Percentiles rank a stretch among this genome's conserved stretches.
phyloP scores from a whole-genome alignment of 2,888 invertebrate genomes.

The Drosophila stalkeri region DNA sequence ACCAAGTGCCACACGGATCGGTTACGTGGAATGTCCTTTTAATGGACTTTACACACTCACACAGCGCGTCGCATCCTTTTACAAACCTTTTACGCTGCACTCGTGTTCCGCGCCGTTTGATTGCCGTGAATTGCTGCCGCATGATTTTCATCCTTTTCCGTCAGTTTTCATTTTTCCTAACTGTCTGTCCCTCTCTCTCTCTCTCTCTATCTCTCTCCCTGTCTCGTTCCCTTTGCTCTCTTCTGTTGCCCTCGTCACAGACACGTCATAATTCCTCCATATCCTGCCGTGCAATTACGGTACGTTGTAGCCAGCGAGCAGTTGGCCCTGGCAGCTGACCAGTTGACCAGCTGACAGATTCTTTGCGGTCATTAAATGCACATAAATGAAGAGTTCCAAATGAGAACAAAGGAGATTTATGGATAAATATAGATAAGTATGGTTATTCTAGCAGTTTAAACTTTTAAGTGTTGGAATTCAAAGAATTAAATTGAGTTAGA shows the following conservation, averaged over 20 bases:
- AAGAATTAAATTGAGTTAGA: background rate
- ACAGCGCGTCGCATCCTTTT: slow-evolving; percentile 69
- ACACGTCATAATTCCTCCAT: slow-evolving; percentile 58
- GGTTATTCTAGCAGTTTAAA: background rate
- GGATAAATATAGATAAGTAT: background rate
- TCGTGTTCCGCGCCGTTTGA: slow-evolving; percentile 77
- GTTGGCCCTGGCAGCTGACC: slow-evolving; percentile 55
- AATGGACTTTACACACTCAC: slow-evolving; percentile 75
- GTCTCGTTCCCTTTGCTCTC: background rate
- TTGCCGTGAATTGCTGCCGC: slow-evolving; percentile 80
- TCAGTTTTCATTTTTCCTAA: slow-evolving; percentile 21
- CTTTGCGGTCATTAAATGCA: slow-evolving; percentile 46
- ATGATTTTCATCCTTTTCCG: slow-evolving; percentile 74
- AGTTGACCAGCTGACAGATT: slow-evolving; percentile 40
- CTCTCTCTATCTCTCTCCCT: slow-evolving; percentile 1
- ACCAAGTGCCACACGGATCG: slow-evolving; percentile 74
- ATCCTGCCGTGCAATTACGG: slow-evolving; percentile 59
- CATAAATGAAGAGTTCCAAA: slow-evolving; percentile 21
- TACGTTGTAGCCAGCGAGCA: slow-evolving; percentile 27
- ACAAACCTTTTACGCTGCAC: slow-evolving; percentile 70
- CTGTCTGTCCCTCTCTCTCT: background rate
- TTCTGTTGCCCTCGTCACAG: slow-evolving; percentile 58
- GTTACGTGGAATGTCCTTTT: slow-evolving; percentile 79
- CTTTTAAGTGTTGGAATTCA: background rate
- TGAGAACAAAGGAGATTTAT: background rate